These are phyloP conservation scores for Hippocampus abdominalis DNA, from an alignment of 2,113 vertebrate species.

Conservation along the genomic window DNA sequence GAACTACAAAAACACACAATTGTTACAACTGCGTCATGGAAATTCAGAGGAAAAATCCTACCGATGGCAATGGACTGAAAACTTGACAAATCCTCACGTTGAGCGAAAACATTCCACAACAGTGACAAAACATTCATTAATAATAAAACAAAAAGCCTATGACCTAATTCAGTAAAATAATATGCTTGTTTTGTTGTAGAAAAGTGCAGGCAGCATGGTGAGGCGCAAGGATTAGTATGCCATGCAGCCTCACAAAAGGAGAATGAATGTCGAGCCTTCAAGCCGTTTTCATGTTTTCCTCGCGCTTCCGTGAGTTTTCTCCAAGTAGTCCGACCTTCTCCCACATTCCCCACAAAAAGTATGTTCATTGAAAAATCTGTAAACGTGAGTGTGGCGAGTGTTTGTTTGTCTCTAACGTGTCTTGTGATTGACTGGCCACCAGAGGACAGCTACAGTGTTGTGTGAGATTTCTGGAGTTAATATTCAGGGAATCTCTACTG, in stretches of 20 bases:
- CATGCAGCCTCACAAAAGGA: background rate
- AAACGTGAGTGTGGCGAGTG: no score
- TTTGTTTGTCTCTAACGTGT: no score
- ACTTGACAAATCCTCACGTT: no score
- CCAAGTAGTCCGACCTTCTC: no score
- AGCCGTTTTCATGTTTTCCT: no score
- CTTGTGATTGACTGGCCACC: background rate
- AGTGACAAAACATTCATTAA: background rate
- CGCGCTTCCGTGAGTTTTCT: no score
- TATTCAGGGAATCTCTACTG: background rate
- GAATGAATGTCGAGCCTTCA: background rate
- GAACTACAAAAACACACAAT: slow-evolving; percentile 68
- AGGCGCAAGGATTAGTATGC: background rate
- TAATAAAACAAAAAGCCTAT: background rate
- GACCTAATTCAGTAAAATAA: background rate
- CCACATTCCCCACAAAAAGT: no score
- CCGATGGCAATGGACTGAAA: background rate
- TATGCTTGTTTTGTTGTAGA: background rate
- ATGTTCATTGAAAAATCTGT: no score
- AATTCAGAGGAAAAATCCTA: background rate
- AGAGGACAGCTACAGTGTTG: background rate
- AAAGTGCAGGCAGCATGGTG: background rate
- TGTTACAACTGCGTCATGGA: background rate
- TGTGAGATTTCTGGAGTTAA: background rate
- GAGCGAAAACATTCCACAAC: background rate